Conservation (phyloP, 2,113 vertebrate species). For the Nipponia nippon region DNA sequence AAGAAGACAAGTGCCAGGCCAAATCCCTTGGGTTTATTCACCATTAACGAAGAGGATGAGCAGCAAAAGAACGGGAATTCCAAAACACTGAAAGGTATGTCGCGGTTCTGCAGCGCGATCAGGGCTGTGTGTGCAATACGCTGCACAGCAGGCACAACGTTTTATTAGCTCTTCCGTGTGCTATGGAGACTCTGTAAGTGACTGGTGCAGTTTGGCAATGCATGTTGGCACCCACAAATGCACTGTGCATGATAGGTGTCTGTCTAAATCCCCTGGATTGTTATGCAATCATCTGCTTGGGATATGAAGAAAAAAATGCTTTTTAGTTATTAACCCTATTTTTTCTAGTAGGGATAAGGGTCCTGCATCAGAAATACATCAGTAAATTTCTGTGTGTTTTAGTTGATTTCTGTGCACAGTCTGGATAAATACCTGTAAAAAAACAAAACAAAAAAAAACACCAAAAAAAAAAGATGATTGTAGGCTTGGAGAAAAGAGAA, state of each 20-base stretch:
- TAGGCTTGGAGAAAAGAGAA: not conserved
- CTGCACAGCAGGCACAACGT: not conserved
- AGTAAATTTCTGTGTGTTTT: not conserved
- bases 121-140: not conserved
- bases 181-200: not conserved
- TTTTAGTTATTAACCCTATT: not conserved
- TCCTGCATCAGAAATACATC: not conserved
- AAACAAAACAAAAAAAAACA: too few species aligned
- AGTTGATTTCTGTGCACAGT: not conserved
- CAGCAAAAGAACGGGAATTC: slow-evolving; percentile 79
- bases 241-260: not conserved
- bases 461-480: not conserved
- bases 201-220: not conserved
- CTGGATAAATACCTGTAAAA: not conserved
- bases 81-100: slow-evolving; percentile 81
- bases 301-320: not conserved
- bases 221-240: not conserved
- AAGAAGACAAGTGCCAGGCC: slow-evolving; percentile 82
- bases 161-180: not conserved
- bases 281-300: not conserved
- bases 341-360: not conserved
- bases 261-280: not conserved
- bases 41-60: slow-evolving; percentile 96
- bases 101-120: not conserved
- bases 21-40: slow-evolving; percentile 83